Percentiles rank a stretch among this genome's conserved stretches.
Conservation (phyloP, 1,140 invertebrate species). For the Eurosta solidaginis region DNA sequence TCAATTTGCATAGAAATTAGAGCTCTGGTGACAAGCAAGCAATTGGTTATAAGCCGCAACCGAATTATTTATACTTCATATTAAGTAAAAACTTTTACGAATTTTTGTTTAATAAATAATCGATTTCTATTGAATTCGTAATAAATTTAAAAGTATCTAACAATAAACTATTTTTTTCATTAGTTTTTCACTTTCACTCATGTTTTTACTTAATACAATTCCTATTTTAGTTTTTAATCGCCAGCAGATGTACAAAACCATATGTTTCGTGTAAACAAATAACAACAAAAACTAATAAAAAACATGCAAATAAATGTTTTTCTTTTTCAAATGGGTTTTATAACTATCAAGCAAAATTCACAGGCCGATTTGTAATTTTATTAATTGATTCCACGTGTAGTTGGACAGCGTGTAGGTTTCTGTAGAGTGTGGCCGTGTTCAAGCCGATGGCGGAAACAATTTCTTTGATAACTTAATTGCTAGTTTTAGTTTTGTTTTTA, state of each 20-base stretch:
- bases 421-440: no score
- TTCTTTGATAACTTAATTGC: neutral
- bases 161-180: neutral
- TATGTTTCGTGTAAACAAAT: neutral
- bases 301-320: neutral
- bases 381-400: neutral
- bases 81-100: no score
- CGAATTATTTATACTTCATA: no score
- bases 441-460: neutral
- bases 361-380: neutral
- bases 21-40: no score
- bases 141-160: no score
- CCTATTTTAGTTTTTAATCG: neutral
- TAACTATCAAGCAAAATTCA: neutral
- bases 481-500: neutral
- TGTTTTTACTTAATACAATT: neutral
- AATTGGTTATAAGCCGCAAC: no score
- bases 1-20: no score
- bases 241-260: neutral
- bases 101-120: no score
- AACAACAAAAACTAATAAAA: neutral
- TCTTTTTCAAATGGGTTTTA: neutral
- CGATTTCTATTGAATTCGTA: no score
- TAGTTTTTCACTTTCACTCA: neutral
- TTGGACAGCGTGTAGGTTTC: neutral